A percentile compares a stretch with the other conserved stretches of the same genome.
These are phyloP conservation scores for Coptodon rendalli DNA, from an alignment of 2,113 vertebrate species.

Conservation along the genomic window DNA sequence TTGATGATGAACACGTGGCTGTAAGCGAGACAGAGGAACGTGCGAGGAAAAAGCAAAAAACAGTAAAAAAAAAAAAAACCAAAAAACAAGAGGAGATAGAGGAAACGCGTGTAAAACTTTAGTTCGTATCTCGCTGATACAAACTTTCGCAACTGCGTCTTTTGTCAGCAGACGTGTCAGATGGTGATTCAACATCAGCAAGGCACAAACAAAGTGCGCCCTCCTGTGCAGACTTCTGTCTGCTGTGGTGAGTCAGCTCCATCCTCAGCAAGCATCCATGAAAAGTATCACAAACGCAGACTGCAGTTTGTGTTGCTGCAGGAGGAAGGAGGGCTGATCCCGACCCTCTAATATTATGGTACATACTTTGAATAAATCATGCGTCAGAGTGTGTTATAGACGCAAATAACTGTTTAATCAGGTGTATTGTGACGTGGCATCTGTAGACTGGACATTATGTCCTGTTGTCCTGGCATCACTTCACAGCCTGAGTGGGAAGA, in stretches of 20 bases:
- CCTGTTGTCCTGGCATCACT: neutral
- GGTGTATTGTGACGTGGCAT: neutral
- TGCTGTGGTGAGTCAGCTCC: constrained; percentile 62
- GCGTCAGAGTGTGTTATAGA: neutral
- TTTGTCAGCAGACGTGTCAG: neutral
- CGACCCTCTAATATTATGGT: neutral
- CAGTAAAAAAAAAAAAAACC: neutral
- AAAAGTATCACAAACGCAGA: constrained; percentile 13
- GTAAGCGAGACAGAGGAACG: neutral
- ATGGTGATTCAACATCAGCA: constrained; percentile 15
- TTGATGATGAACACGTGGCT: constrained; percentile 1
- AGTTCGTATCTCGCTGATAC: neutral
- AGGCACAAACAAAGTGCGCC: constrained; percentile 5
- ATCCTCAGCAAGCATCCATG: constrained; percentile 4
- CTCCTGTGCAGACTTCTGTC: constrained; percentile 28
- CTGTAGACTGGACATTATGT: neutral
- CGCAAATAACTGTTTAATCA: neutral
- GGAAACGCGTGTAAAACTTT: neutral
- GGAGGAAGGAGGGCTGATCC: neutral
- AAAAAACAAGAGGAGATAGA: neutral
- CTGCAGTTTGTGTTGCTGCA: constrained; percentile 31
- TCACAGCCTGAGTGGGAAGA: neutral
- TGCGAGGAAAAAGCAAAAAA: neutral
- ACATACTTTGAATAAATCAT: neutral
- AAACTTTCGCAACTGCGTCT: neutral